Percentiles rank a stretch among this genome's conserved stretches.
These are phyloP conservation scores for Archilochus colubris DNA, from an alignment of 2,113 vertebrate species.

Conservation along the genomic window DNA sequence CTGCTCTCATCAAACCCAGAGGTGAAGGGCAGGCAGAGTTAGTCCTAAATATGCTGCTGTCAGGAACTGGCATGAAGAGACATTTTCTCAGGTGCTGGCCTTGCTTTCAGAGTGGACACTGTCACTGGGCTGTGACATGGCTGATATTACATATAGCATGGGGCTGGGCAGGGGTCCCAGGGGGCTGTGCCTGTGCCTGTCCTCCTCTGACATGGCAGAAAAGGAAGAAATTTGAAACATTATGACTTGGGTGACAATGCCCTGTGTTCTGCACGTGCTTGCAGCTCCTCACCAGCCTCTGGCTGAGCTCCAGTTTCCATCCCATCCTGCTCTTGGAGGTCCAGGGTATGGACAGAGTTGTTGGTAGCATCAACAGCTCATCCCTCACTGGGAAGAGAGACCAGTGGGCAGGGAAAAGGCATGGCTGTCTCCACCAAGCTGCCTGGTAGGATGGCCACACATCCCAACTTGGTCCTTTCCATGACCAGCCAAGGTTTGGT, in stretches of 20 bases:
- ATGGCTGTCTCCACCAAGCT: not conserved
- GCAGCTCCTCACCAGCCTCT: not conserved
- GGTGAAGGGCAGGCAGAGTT: not conserved
- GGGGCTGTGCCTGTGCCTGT: not conserved
- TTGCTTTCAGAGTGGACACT: accelerated
- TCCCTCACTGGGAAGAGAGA: not conserved
- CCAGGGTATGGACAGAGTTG: not conserved
- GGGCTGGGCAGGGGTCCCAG: not conserved
- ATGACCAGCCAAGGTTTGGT: not conserved
- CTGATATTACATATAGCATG: not conserved
- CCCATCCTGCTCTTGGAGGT: not conserved
- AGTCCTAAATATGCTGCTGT: not conserved
- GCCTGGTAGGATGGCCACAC: not conserved
- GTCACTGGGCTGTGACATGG: no score
- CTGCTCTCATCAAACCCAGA: not conserved
- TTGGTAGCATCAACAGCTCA: not conserved
- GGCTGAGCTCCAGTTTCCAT: not conserved
- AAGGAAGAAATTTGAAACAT: not conserved
- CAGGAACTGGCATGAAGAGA: not conserved
- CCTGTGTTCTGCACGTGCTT: not conserved
- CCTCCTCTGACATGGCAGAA: accelerated
- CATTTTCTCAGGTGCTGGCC: not conserved
- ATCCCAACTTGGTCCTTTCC: not conserved
- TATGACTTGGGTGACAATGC: not conserved
- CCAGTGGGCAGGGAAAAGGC: not conserved